A percentile compares a stretch with the other conserved stretches of the same genome.
Conservation (phyloP, 2,797 vertebrate genomes). For the Lacerta viridis region DNA sequence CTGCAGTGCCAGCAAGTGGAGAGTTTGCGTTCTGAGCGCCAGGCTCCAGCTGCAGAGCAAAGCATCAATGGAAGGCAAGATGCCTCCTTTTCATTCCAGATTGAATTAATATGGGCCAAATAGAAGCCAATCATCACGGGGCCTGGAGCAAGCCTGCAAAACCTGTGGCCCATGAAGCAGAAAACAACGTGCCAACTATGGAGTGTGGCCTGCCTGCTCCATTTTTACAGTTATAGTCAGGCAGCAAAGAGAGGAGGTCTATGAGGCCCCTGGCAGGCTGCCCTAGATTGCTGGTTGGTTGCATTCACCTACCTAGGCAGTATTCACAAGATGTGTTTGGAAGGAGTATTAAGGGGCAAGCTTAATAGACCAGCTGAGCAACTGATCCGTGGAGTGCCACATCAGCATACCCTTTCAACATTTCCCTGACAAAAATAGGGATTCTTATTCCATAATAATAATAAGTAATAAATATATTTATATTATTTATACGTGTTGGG, state of each 20-base stretch:
- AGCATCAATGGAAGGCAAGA: constrained; percentile 17
- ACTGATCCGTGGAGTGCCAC: too few relatives aligned
- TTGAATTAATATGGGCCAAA: neutral
- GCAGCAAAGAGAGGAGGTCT: neutral
- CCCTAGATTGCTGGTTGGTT: neutral
- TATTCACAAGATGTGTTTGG: too few relatives aligned
- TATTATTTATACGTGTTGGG: too few relatives aligned
- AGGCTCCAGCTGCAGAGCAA: constrained; percentile 36
- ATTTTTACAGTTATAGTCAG: neutral
- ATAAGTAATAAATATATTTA: too few relatives aligned
- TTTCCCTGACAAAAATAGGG: too few relatives aligned
- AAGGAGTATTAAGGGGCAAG: too few relatives aligned
- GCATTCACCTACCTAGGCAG: too few relatives aligned
- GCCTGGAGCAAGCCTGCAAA: constrained; percentile 34
- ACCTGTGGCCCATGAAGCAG: neutral
- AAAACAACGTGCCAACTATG: too few relatives aligned
- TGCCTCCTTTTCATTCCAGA: neutral
- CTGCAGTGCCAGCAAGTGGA: constrained; percentile 20
- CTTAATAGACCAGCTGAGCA: too few relatives aligned
- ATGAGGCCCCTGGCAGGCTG: too few relatives aligned
- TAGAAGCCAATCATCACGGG: constrained; percentile 35
- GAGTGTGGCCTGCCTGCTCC: neutral
- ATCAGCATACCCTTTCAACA: too few relatives aligned
- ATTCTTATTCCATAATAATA: too few relatives aligned
- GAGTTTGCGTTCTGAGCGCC: constrained; percentile 50